Percentiles rank a stretch among this genome's conserved stretches.
Conservation (phyloP, 1,140 invertebrate species). For the Elymnias hypermnestra region DNA sequence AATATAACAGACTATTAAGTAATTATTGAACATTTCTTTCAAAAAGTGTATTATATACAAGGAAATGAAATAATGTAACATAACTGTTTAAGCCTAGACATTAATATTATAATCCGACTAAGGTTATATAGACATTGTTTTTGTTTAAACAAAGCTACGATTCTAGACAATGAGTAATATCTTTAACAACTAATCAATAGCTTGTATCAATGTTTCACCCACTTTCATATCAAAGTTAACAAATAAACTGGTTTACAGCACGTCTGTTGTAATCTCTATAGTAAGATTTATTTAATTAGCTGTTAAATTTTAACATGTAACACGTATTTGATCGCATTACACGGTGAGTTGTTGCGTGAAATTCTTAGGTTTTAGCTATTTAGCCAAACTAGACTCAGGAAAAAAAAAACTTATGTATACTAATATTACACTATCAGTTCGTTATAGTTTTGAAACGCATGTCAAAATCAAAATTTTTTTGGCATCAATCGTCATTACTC, state of each 20-base stretch:
- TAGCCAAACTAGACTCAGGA: too few relatives aligned
- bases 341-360: neutral
- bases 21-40: too few relatives aligned
- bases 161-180: neutral
- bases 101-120: neutral
- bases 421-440: too few relatives aligned
- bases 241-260: neutral
- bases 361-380: too few relatives aligned
- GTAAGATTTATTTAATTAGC: neutral
- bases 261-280: constrained; percentile 2
- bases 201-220: neutral
- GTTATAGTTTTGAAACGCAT: too few relatives aligned
- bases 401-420: too few relatives aligned
- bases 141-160: neutral
- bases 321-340: neutral
- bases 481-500: too few relatives aligned
- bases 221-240: constrained; percentile 1
- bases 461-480: too few relatives aligned
- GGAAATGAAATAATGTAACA: too few relatives aligned
- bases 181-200: neutral
- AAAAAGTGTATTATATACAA: too few relatives aligned
- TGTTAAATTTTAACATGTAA: neutral
- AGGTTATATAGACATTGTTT: neutral
- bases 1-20: too few relatives aligned
- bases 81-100: too few relatives aligned